Base-by-base conservation (phyloP, 2,113 vertebrate species). In the Leucopsar rothschildi region DNA sequence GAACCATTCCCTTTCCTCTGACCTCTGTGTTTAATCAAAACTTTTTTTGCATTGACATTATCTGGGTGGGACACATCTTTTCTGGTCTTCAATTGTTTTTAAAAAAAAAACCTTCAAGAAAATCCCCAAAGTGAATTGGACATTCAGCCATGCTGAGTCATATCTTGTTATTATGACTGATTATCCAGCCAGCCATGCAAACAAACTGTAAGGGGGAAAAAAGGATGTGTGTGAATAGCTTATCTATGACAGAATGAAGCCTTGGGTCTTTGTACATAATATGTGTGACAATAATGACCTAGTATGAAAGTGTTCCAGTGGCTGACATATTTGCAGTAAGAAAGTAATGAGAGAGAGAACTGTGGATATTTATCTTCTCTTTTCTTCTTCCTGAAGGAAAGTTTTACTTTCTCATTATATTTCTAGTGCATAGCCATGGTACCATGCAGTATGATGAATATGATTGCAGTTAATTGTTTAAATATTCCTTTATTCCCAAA, bases 71-170 rank as follows among this genome's bases (percentile, higher is more conserved):
- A 49, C 16, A 10, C 12, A 25, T 89, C 19, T 95, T 87, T 76
- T 79, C 64, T 1, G 2, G 6, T 33, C 81, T 89, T 89, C 31
- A 66, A 17, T 33, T 76, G 52, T 90, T 92, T 11, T 10, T 1
- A 79, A 85, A 71, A 65, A 52, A 57, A 16, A 57, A 52, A 42
- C 5, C 13, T 69, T 28, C 8, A 69, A 75, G 75, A 95, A 78
- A 91, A 91, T 70, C 66, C 42, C 59, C 19, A 9, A 59, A 90
- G 78, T 3, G 0, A 94, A 92, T 75, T 50, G 82, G 78, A 83
- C 79, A 44, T 82, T 91, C 42, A 69, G n/a, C 61, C 42, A 5
- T 89, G 90, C 94, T 97, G 95, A 97, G 90, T 97, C 97, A 96
- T 68, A 82, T 88, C 94, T 84, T 70, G 86, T 94, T 94, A 83